phyloP scores from a whole-genome alignment of 2,113 vertebrate species.

The Spermophilus dauricus region DNA sequence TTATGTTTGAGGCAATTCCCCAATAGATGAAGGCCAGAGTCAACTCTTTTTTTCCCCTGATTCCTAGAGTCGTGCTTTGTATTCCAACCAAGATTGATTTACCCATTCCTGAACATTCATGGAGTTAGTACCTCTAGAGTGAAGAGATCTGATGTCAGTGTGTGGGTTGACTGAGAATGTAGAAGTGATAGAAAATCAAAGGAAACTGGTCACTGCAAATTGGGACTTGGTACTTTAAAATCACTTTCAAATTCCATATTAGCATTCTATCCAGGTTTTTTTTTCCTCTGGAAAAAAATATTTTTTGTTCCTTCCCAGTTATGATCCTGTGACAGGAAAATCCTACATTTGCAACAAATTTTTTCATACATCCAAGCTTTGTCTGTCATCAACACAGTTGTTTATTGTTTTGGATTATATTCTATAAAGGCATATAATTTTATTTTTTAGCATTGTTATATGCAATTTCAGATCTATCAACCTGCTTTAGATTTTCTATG shows the following conservation, averaged over 20 bases:
- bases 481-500: conserved; percentile 1
- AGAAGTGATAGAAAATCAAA: not conserved
- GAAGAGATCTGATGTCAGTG: not conserved
- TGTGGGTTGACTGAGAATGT: not conserved
- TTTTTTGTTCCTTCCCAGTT: not conserved
- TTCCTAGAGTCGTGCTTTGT: not conserved
- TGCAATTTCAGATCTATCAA: not conserved
- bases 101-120: not conserved
- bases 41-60: not conserved
- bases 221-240: not conserved
- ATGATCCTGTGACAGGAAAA: not conserved
- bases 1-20: not conserved
- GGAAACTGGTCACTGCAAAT: not conserved
- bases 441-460: conserved; percentile 11
- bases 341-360: not conserved
- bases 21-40: not conserved
- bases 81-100: not conserved
- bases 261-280: not conserved
- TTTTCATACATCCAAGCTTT: conserved; percentile 7
- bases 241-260: not conserved
- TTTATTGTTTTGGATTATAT: not conserved
- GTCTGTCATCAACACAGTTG: not conserved
- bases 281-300: not conserved
- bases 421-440: not conserved
- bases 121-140: not conserved